These are phyloP conservation scores for Triplophysa rosa DNA, from an alignment of 2,113 vertebrate genomes.

Conservation along the genomic window DNA sequence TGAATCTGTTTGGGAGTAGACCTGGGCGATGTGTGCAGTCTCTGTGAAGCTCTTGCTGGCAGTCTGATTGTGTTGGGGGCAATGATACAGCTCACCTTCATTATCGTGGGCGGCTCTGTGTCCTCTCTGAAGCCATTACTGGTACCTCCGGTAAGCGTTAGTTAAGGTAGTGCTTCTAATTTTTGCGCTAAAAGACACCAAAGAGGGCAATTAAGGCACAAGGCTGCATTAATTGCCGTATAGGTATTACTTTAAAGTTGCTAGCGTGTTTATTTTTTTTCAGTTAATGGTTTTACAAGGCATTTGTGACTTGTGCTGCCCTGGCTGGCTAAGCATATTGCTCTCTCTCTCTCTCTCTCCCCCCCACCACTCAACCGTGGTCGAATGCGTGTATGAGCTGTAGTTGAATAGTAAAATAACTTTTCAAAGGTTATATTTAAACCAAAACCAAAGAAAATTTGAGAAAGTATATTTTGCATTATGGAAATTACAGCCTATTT, in stretches of 20 bases:
- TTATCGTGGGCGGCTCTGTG: slow-evolving; percentile 13
- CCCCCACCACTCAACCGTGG: too few relatives aligned
- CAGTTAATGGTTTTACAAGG: slow-evolving; percentile 32
- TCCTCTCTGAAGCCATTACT: background rate
- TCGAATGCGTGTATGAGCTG: background rate
- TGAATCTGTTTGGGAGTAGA: slow-evolving; percentile 16
- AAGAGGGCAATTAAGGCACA: too few relatives aligned
- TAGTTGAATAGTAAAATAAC: background rate
- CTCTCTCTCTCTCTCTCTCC: background rate
- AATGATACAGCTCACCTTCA: slow-evolving; percentile 55
- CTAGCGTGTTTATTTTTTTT: background rate
- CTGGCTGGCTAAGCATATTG: slow-evolving; percentile 1
- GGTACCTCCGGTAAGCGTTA: background rate
- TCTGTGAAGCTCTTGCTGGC: slow-evolving; percentile 19
- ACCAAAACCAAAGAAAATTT: too few relatives aligned
- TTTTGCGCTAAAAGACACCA: slow-evolving; percentile 3
- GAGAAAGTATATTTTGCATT: too few relatives aligned
- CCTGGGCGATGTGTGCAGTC: background rate
- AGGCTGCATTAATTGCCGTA: too few relatives aligned
- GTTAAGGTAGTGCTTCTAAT: slow-evolving; percentile 20
- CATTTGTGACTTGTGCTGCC: slow-evolving; percentile 7
- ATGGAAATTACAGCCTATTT: too few relatives aligned
- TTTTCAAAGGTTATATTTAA: background rate
- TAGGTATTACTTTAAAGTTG: too few relatives aligned
- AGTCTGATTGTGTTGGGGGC: slow-evolving; percentile 41